Conservation (phyloP, 2,888 invertebrate species). For the Drosophila hamatofila region DNA sequence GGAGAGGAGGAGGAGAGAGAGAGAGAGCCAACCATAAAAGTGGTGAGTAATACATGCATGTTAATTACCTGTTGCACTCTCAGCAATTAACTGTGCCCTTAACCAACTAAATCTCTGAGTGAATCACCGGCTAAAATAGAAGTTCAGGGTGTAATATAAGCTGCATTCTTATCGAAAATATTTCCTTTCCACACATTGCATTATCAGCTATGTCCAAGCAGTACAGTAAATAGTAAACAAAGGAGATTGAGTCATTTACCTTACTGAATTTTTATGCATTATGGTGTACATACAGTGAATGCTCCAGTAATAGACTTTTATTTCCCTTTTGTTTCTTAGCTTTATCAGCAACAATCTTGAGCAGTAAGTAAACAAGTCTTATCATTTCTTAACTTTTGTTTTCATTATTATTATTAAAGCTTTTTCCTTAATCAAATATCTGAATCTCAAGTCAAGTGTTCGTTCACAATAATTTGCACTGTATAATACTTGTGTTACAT, state of each 20-base stretch:
- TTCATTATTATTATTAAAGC: not conserved
- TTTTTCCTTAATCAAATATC: not conserved
- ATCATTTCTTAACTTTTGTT: not conserved
- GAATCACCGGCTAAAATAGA: slow-evolving; percentile 10
- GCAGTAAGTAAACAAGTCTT: not conserved
- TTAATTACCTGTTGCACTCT: not conserved
- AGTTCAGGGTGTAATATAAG: not conserved
- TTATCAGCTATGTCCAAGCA: not conserved
- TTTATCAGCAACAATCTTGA: not conserved
- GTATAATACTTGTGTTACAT: not conserved
- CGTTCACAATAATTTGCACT: not conserved
- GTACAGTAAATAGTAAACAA: slow-evolving; percentile 14
- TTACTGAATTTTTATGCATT: not conserved
- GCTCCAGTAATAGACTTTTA: not conserved
- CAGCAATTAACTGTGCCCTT: not conserved
- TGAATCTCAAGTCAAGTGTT: not conserved
- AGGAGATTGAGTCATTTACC: slow-evolving; percentile 12
- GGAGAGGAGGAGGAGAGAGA: not conserved
- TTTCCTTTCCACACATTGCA: not conserved
- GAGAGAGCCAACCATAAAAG: slow-evolving; percentile 23
- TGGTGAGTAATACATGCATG: slow-evolving; percentile 39
- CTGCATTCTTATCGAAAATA: slow-evolving; percentile 14
- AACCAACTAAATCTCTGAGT: not conserved
- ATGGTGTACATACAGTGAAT: not conserved
- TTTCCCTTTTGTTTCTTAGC: not conserved